These are phyloP conservation scores for Dolichomitus sp. DNA, from an alignment of 2,888 invertebrate genomes.

Conservation along the genomic window DNA sequence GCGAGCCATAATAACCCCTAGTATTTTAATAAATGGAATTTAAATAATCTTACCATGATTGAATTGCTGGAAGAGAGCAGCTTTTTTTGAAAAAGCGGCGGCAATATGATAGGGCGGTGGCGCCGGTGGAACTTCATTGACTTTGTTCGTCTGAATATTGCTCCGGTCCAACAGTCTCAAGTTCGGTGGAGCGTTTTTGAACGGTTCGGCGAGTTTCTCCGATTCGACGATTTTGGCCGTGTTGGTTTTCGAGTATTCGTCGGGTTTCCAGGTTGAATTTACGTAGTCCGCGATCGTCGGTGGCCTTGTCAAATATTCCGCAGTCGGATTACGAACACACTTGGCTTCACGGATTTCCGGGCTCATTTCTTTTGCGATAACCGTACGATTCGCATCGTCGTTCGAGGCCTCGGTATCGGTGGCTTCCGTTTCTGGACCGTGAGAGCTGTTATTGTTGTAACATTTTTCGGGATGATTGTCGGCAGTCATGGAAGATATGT, in stretches of 20 bases:
- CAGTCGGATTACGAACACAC: conserved; percentile 83
- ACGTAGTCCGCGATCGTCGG: conserved; percentile 83
- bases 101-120: conserved; percentile 96
- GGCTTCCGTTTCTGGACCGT: conserved; percentile 72
- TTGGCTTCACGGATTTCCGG: conserved; percentile 85
- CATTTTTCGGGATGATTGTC: conserved; percentile 74
- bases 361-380: conserved; percentile 82
- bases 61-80: conserved; percentile 84
- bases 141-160: conserved; percentile 70
- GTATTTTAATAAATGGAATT: neutral
- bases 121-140: conserved; percentile 79
- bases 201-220: conserved; percentile 81
- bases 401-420: conserved; percentile 75
- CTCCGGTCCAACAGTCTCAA: conserved; percentile 85
- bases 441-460: conserved; percentile 71
- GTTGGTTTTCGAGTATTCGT: conserved; percentile 83
- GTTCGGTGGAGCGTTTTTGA: conserved; percentile 68
- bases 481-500: conserved; percentile 68
- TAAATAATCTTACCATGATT: conserved; percentile 69
- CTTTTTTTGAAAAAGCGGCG: conserved; percentile 93
- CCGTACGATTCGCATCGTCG: conserved; percentile 79
- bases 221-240: conserved; percentile 83
- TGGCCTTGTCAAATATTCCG: conserved; percentile 80
- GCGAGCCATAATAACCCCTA: no score
- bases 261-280: conserved; percentile 83